Evolutionary conservation across 2,797 vertebrate species (phyloP), one percentile per base, ranked within the genome.

Genomic region (Rhinophrynus dorsalis): DNA sequence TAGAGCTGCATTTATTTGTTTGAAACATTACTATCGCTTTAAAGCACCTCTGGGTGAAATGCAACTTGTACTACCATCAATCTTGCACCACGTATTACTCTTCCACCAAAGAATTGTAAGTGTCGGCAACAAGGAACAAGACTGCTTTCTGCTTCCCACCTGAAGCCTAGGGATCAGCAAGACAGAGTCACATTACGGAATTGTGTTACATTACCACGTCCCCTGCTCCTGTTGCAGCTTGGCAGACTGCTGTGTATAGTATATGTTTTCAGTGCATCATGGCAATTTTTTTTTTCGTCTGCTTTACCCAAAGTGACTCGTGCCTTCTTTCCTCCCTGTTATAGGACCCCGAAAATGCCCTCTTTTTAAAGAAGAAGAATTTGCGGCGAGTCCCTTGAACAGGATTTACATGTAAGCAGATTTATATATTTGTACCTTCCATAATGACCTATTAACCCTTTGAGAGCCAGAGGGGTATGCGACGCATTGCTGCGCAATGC

Each of bases 111-210:
- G n/a, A 67, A 58, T 67, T 58, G 52, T 21, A 40, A 1, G 27
- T 6, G 9, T 23, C 40, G 52, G 23, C n/a, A 1, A 2, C 20
- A 26, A 48, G 54, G 6, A 40, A 40, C n/a, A 13, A 15, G 37
- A 40, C 21, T 18, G 24, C 35, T 64, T 18, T 12, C 32, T 18
- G 18, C 23, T 10, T 18, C 45, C 23, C 8, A 3, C 26, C 3
- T n/a, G 26, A 26, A 33, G 12, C 37, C 10, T 29, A 27, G 55
- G 18, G 60, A 33, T 59, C 65, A 12, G 47, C 52, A 35, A 32
- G 21, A 18, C 26, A 13, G 67, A 29, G 20, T 69, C 67, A 30
- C 56, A 6, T 61, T 69, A 61, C 57, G 30, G 33, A 23, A 5
- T 42, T 42, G 17, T 20, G 45, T 51, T 68, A 29, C 66, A 30